Conservation (phyloP, 23 tunicate genomes). For the Phallusia fumigata region DNA sequence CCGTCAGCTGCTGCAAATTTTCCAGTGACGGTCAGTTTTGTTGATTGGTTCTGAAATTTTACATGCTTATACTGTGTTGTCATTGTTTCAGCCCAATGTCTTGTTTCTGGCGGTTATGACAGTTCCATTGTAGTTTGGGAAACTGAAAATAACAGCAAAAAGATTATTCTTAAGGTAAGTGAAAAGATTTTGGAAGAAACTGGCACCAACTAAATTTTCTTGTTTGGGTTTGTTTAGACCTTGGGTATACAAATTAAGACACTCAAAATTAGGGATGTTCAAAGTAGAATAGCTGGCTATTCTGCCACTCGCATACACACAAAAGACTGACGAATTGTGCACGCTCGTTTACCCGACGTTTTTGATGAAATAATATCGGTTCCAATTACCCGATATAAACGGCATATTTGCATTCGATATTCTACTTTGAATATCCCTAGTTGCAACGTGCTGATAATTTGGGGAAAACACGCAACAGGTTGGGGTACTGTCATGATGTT, state of each 20-base stretch:
- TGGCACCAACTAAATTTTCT: not conserved
- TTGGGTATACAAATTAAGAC: not conserved
- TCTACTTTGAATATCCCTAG: too few relatives aligned
- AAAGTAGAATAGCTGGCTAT: too few relatives aligned
- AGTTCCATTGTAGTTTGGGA: slow-evolving; percentile 72
- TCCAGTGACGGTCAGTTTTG: slow-evolving; percentile 30
- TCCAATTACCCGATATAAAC: too few relatives aligned
- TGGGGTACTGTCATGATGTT: slow-evolving; percentile 78
- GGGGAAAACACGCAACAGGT: slow-evolving; percentile 82
- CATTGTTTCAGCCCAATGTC: slow-evolving; percentile 19
- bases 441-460: slow-evolving; percentile 63
- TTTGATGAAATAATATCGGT: too few relatives aligned
- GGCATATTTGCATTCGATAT: too few relatives aligned
- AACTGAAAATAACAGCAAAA: slow-evolving; percentile 45
- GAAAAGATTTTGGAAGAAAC: too few relatives aligned
- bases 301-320: too few relatives aligned
- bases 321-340: too few relatives aligned
- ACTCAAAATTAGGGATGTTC: too few relatives aligned
- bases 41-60: not conserved
- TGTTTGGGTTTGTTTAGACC: not conserved
- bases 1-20: slow-evolving; percentile 80
- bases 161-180: slow-evolving; percentile 67
- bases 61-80: not conserved
- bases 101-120: slow-evolving; percentile 87
- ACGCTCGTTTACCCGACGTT: too few relatives aligned